phyloP scores from a whole-genome alignment of 2,888 invertebrate species.

The Apodemia hepburni region DNA sequence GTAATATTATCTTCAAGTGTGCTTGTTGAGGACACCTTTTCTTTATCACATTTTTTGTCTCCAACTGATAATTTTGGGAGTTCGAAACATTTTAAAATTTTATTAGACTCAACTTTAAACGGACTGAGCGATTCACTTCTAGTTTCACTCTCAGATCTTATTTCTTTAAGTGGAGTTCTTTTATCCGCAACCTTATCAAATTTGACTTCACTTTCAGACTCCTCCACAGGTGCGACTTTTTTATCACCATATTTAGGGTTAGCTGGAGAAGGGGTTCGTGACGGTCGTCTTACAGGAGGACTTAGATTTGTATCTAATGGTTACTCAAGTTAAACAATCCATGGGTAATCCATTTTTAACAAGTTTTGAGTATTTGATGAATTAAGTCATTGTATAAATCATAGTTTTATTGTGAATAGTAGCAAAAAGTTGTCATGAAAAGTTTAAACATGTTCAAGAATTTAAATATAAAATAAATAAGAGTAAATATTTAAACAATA shows the following conservation, averaged over 20 bases:
- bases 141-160: slow-evolving; percentile 19
- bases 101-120: slow-evolving; percentile 42
- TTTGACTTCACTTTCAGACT: background rate
- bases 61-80: slow-evolving; percentile 43
- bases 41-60: slow-evolving; percentile 38
- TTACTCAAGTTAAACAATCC: background rate
- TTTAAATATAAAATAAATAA: no score
- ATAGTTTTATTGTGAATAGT: no score
- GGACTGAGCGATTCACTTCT: slow-evolving; percentile 58
- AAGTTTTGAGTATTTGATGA: no score
- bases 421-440: no score
- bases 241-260: background rate
- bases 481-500: no score
- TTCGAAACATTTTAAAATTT: slow-evolving; percentile 53
- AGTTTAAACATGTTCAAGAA: no score
- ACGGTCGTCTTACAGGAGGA: background rate
- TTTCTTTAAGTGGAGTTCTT: slow-evolving; percentile 19
- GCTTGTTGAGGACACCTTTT: slow-evolving; percentile 23
- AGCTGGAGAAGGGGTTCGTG: background rate
- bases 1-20: slow-evolving; percentile 19
- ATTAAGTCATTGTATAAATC: no score
- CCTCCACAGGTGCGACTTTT: background rate
- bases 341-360: no score
- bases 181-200: slow-evolving; percentile 31
- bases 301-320: background rate